These are phyloP conservation scores for Pollicipes pollicipes DNA, from an alignment of 1,140 invertebrate genomes.

Conservation along the genomic window DNA sequence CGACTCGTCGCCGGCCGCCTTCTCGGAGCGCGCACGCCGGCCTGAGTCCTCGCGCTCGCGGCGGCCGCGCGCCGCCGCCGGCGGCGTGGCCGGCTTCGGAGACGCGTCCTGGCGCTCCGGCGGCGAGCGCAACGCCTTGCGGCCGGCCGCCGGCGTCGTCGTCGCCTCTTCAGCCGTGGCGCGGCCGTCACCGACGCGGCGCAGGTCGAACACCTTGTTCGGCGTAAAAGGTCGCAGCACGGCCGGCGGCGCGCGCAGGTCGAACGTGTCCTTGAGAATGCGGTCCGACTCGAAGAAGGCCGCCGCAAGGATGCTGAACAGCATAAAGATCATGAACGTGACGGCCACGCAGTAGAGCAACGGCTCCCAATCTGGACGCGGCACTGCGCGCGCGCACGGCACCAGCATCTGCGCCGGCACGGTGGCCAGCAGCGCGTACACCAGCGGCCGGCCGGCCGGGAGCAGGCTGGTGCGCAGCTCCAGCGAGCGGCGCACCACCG, in stretches of 20 bases:
- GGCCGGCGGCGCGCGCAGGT: conserved; percentile 15
- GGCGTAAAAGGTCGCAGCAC: conserved; percentile 13
- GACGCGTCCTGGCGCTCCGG: background rate
- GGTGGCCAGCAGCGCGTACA: conserved; percentile 59
- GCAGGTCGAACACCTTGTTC: conserved; percentile 17
- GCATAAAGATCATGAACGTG: conserved; percentile 39
- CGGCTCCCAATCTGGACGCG: conserved; percentile 61
- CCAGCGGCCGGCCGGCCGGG: conserved; percentile 34
- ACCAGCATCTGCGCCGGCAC: conserved; percentile 56
- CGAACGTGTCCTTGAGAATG: conserved; percentile 30
- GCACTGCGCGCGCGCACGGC: conserved; percentile 47
- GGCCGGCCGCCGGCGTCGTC: too few species aligned
- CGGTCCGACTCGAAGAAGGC: conserved; percentile 55
- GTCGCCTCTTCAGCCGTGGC: too few species aligned
- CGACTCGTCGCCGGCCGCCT: background rate
- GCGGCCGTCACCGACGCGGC: background rate
- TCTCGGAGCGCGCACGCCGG: background rate
- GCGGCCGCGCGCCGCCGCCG: background rate
- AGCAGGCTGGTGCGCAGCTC: conserved; percentile 34
- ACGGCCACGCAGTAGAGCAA: conserved; percentile 49
- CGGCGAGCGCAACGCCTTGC: too few species aligned
- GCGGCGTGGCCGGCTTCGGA: background rate
- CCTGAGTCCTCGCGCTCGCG: background rate
- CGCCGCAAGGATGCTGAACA: conserved; percentile 45
- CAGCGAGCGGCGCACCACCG: conserved; percentile 46